A percentile compares a stretch with the other conserved stretches of the same genome.
phyloP scores from a whole-genome alignment of 2,113 vertebrate species.

The Gyps fulvus region DNA sequence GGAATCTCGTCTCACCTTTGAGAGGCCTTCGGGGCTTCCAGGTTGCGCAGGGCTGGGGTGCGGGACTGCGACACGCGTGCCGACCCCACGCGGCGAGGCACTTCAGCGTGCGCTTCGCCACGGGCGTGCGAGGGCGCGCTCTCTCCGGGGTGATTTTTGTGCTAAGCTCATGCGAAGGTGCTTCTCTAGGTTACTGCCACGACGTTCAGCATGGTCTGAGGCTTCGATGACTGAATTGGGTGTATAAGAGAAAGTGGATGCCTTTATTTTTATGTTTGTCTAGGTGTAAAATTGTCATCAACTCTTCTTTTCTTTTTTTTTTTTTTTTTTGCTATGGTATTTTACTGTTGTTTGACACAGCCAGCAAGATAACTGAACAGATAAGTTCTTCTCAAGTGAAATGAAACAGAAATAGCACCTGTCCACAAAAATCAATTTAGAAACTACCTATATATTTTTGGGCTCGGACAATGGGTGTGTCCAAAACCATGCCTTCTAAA shows the following conservation, averaged over 20 bases:
- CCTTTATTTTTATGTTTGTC: not conserved
- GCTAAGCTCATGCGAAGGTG: not conserved
- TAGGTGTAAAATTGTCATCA: not conserved
- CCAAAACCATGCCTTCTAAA: not conserved
- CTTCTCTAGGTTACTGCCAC: not conserved
- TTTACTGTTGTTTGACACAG: not conserved
- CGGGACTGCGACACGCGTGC: not conserved
- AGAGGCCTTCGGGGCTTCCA: not conserved
- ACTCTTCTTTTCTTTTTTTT: not conserved
- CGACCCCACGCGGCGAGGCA: not conserved
- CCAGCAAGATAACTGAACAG: slow-evolving; percentile 11
- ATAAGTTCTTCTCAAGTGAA: slow-evolving; percentile 45
- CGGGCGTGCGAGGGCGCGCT: rapidly evolving
- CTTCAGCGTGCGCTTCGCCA: not conserved
- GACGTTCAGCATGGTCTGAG: not conserved
- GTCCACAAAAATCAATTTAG: slow-evolving; percentile 29
- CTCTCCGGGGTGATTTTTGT: not conserved
- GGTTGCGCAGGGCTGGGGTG: not conserved
- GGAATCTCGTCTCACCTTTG: not conserved
- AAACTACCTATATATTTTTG: not conserved
- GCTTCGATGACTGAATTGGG: not conserved
- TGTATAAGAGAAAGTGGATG: not conserved
- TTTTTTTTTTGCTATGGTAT: not conserved
- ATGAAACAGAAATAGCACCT: slow-evolving; percentile 45
- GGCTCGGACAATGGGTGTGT: slow-evolving; percentile 1